These are phyloP conservation scores for Pachypeltis micranthus DNA, from an alignment of 1,140 invertebrate genomes.

Conservation along the genomic window DNA sequence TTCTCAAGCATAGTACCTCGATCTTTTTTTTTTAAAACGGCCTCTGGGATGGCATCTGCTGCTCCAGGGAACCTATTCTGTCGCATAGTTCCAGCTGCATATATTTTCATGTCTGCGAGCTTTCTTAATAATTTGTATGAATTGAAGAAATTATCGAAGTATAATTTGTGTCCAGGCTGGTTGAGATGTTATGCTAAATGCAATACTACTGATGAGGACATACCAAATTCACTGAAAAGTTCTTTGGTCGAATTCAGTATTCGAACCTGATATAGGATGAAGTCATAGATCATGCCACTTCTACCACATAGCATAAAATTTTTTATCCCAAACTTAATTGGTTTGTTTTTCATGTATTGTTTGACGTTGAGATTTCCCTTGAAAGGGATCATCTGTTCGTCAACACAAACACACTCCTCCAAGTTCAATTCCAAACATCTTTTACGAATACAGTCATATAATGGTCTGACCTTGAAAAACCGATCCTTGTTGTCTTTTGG, in stretches of 20 bases:
- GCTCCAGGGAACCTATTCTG: slow-evolving; percentile 30
- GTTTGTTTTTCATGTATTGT: slow-evolving; percentile 25
- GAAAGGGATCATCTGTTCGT: slow-evolving; percentile 31
- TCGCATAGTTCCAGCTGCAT: slow-evolving; percentile 32
- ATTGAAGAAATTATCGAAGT: slow-evolving; percentile 30
- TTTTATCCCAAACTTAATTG: slow-evolving; percentile 20
- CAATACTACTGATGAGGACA: slow-evolving; percentile 7
- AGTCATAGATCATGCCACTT: slow-evolving; percentile 28
- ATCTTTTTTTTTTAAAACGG: not conserved
- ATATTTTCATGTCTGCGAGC: slow-evolving; percentile 32
- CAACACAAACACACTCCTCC: slow-evolving; percentile 12
- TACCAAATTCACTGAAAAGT: slow-evolving; percentile 18
- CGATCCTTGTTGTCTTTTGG: not conserved
- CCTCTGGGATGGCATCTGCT: not conserved
- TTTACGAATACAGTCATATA: not conserved
- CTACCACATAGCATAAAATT: slow-evolving; percentile 26
- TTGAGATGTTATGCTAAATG: not conserved
- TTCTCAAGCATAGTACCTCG: not conserved
- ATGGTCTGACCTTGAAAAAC: not conserved
- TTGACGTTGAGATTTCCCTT: slow-evolving; percentile 25
- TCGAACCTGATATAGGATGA: slow-evolving; percentile 27
- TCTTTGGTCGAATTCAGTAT: slow-evolving; percentile 17
- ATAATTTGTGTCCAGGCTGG: slow-evolving; percentile 12
- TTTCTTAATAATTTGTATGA: slow-evolving; percentile 33
- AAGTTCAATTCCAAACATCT: slow-evolving; percentile 16